Evolutionary conservation across 2,113 vertebrate species (phyloP).

Genomic region (Spheniscus mendiculus): DNA sequence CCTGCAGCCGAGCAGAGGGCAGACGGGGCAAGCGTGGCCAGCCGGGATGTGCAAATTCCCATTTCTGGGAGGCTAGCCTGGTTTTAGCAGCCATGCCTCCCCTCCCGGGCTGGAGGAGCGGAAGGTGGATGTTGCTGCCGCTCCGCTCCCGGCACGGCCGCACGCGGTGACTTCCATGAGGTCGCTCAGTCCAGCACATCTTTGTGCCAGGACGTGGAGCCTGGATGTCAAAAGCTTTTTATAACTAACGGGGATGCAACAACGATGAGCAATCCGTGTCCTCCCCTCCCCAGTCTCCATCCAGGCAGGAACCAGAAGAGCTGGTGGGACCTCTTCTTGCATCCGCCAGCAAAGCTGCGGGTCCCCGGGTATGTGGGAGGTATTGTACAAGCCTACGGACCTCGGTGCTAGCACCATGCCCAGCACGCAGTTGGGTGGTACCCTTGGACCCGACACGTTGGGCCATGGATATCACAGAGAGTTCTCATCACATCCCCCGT

Average conservation of each 20-base stretch:
- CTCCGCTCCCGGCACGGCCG: fast-evolving
- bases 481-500: background rate
- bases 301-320: background rate
- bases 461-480: background rate
- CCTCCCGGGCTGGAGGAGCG: background rate
- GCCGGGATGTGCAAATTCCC: background rate
- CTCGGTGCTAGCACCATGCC: fast-evolving
- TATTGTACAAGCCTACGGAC: fast-evolving
- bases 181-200: background rate
- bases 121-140: background rate
- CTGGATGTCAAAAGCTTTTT: background rate
- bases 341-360: background rate
- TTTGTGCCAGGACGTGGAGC: background rate
- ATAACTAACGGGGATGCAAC: background rate
- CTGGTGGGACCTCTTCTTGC: background rate
- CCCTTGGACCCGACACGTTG: background rate
- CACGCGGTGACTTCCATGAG: background rate
- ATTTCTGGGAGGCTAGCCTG: background rate
- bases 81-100: background rate
- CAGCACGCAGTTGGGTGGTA: background rate
- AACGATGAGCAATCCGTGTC: fast-evolving
- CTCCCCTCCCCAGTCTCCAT: background rate
- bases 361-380: background rate
- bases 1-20: background rate
- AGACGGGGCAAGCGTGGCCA: fast-evolving